Conservation (phyloP, 2,113 vertebrate species). For the Grammomys surdaster region DNA sequence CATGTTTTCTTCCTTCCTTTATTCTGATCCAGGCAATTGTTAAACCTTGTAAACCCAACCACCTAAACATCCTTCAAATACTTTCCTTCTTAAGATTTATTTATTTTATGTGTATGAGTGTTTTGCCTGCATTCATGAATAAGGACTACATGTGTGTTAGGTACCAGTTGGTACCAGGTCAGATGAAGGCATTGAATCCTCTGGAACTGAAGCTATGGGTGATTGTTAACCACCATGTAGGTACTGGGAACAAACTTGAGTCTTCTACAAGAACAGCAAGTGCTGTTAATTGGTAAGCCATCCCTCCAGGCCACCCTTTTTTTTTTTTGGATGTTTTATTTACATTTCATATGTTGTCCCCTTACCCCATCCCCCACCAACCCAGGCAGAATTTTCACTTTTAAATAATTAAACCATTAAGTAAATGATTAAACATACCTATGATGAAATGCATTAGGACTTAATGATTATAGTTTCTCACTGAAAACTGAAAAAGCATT, state of each 20-base stretch:
- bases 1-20: neutral
- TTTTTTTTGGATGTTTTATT: no score
- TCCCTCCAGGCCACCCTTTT: neutral
- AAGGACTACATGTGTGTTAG: neutral
- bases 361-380: no score
- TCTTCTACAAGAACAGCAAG: neutral
- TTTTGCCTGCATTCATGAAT: neutral
- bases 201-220: neutral
- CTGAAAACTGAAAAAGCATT: constrained; percentile 69
- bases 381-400: constrained; percentile 69
- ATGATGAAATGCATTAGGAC: constrained; percentile 78
- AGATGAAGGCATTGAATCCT: neutral
- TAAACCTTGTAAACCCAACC: constrained; percentile 11
- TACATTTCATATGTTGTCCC: no score
- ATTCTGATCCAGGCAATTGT: neutral
- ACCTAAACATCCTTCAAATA: neutral
- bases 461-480: constrained; percentile 74
- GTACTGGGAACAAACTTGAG: neutral
- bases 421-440: constrained; percentile 81
- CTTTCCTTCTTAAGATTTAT: neutral
- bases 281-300: neutral
- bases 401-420: constrained; percentile 83
- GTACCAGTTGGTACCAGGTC: neutral
- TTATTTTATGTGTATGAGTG: neutral
- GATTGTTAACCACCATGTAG: neutral